Percentiles rank a stretch among this genome's conserved stretches.
Conservation (phyloP, 2,888 invertebrate species). For the Chydorus sphaericus region DNA sequence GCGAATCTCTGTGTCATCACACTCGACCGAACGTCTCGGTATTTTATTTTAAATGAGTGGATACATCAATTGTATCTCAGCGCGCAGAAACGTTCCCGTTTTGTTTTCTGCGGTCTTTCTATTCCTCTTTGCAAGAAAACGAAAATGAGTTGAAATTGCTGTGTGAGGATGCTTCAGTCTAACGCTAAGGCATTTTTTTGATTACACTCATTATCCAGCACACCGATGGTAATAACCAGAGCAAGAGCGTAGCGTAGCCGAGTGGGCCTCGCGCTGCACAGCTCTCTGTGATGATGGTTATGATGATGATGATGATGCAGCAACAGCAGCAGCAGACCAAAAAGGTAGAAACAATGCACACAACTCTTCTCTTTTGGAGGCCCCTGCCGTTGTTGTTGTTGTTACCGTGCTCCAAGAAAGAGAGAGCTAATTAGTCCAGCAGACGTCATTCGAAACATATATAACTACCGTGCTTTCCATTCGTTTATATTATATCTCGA, state of each 20-base stretch:
- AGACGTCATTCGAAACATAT: no score
- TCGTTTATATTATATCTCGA: no score
- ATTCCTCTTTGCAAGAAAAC: neutral
- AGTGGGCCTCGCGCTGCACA: neutral
- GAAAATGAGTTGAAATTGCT: neutral
- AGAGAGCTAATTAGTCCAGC: neutral
- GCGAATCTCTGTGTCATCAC: no score
- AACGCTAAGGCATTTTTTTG: no score
- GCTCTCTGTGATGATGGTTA: neutral
- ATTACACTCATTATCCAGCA: constrained; percentile 2
- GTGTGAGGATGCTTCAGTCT: neutral
- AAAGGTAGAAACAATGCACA: neutral
- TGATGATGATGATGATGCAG: constrained; percentile 6
- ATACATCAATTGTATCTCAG: neutral
- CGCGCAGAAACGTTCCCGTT: neutral
- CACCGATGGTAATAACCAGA: constrained; percentile 1
- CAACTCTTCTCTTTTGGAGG: no score
- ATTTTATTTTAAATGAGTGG: no score
- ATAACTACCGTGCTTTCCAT: no score
- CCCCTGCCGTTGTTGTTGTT: no score
- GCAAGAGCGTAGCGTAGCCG: neutral
- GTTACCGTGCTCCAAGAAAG: no score
- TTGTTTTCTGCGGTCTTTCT: neutral
- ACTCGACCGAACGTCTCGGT: no score
- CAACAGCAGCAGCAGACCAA: neutral